phyloP scores from a whole-genome alignment of 2,888 invertebrate species.

The Pristionchus japonicus region DNA sequence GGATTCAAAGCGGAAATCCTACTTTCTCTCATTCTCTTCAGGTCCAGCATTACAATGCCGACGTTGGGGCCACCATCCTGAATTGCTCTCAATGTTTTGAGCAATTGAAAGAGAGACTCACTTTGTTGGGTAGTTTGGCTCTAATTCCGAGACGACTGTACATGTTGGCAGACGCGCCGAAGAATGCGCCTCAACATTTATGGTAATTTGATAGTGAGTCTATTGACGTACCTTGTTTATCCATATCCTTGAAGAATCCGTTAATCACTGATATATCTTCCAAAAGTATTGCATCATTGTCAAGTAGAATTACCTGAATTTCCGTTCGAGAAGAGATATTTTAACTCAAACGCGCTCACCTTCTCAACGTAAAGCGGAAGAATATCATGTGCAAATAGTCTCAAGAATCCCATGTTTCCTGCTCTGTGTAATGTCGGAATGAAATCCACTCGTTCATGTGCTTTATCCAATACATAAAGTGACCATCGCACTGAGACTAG shows the following conservation, averaged over 20 bases:
- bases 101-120: neutral
- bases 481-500: neutral
- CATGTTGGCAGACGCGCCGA: neutral
- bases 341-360: neutral
- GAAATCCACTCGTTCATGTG: neutral
- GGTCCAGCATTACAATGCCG: neutral
- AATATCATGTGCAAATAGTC: neutral
- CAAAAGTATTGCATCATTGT: neutral
- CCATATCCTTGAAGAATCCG: neutral
- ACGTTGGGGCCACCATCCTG: neutral
- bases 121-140: neutral
- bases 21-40: conserved; percentile 14
- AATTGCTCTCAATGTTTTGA: neutral
- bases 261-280: neutral
- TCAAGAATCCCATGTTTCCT: neutral
- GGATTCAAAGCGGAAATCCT: neutral
- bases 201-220: neutral
- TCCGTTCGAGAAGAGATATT: too few relatives aligned
- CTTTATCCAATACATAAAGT: neutral
- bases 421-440: neutral
- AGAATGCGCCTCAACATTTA: neutral
- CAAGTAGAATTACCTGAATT: neutral
- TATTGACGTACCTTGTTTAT: neutral
- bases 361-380: neutral
- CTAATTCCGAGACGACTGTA: neutral